Evolutionary conservation across 2,888 invertebrate species (phyloP).

Genomic region (Dexiosoma caninum): DNA sequence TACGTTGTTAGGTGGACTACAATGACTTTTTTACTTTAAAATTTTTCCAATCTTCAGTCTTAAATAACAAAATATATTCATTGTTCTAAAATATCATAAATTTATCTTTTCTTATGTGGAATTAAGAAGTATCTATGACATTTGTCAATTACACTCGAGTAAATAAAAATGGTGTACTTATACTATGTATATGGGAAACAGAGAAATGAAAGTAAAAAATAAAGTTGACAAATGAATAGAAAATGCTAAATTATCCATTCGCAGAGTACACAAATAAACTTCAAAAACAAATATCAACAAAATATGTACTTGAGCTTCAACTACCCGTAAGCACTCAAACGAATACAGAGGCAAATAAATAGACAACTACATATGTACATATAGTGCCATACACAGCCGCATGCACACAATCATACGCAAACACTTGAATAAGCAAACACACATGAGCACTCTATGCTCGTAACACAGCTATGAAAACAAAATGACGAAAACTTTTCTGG

Average conservation of each 20-base stretch:
- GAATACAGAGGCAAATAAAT: slow-evolving; percentile 13
- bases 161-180: too few species aligned
- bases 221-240: neutral
- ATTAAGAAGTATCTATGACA: too few species aligned
- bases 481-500: neutral
- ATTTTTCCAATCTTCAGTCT: too few species aligned
- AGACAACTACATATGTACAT: neutral
- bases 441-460: neutral
- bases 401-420: neutral
- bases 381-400: too few species aligned
- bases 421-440: too few species aligned
- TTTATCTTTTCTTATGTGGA: too few species aligned
- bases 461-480: neutral
- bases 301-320: neutral
- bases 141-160: too few species aligned
- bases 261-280: slow-evolving; percentile 29
- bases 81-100: too few species aligned
- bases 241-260: slow-evolving; percentile 43
- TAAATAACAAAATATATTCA: too few species aligned
- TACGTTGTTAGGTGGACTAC: too few species aligned
- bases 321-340: neutral
- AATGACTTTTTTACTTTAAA: too few species aligned
- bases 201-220: slow-evolving; percentile 21
- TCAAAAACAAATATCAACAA: neutral
- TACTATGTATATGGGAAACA: too few species aligned